A percentile compares a stretch with the other conserved stretches of the same genome.
These are phyloP conservation scores for Marasmarcha lunaedactyla DNA, from an alignment of 2,888 invertebrate species.

Conservation along the genomic window DNA sequence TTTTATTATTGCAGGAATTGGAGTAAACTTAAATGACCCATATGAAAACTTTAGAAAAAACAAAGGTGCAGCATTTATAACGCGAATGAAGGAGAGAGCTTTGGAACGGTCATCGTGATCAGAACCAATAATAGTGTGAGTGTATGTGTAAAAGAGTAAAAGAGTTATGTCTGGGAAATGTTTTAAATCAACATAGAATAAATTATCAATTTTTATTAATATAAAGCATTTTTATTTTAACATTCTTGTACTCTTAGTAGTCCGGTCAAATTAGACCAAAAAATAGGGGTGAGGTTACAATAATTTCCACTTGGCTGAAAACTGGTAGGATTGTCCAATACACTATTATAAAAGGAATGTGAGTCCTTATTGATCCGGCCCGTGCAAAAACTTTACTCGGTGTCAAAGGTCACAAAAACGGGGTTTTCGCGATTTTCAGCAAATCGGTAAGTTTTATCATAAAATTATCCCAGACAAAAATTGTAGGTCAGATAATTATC, in stretches of 20 bases:
- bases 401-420: no score
- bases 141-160: constrained; percentile 60
- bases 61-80: constrained; percentile 94
- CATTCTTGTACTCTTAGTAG: constrained; percentile 16
- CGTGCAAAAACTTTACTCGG: no score
- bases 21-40: constrained; percentile 92
- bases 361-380: no score
- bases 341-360: no score
- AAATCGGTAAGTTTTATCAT: no score
- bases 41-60: constrained; percentile 98
- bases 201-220: constrained; percentile 37
- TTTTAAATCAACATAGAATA: constrained; percentile 58
- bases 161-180: constrained; percentile 50
- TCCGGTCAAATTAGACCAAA: background rate
- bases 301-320: background rate
- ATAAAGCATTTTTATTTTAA: constrained; percentile 12
- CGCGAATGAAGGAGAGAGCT: constrained; percentile 91
- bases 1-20: constrained; percentile 76
- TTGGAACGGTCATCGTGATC: constrained; percentile 75
- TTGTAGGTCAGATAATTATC: no score
- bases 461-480: no score
- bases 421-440: no score
- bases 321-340: no score
- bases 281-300: background rate
- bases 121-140: constrained; percentile 20